phyloP scores from a whole-genome alignment of 2,113 vertebrate genomes.

The Amia ocellicauda region DNA sequence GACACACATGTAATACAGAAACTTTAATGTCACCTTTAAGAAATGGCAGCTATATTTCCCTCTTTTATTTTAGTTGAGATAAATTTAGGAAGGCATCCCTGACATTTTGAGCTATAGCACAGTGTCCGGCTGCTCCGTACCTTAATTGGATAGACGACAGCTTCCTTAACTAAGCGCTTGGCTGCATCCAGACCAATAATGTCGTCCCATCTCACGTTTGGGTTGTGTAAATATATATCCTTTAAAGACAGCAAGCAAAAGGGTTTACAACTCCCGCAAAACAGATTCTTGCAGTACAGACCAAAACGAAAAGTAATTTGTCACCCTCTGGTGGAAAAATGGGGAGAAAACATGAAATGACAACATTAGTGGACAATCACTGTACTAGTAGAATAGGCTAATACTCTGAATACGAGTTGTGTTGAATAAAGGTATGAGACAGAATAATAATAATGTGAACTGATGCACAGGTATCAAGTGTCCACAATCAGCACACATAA shows the following conservation, averaged over 20 bases:
- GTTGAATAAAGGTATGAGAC: too few species aligned
- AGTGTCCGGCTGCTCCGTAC: constrained; percentile 55
- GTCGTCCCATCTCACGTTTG: constrained; percentile 87
- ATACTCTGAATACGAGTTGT: too few species aligned
- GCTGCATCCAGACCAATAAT: constrained; percentile 92
- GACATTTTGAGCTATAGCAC: constrained; percentile 60
- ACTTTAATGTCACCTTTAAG: too few species aligned
- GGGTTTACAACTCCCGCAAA: constrained; percentile 30
- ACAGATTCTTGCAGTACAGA: constrained; percentile 12
- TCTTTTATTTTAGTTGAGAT: constrained; percentile 62
- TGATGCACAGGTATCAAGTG: too few species aligned
- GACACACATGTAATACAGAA: too few species aligned
- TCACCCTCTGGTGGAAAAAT: constrained; percentile 25
- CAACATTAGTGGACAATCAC: too few species aligned
- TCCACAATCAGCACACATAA: too few species aligned
- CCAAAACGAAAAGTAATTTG: constrained; percentile 10
- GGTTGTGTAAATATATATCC: constrained; percentile 90
- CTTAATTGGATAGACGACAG: constrained; percentile 92
- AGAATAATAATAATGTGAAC: too few species aligned
- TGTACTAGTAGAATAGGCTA: too few species aligned
- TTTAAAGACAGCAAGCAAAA: constrained; percentile 49
- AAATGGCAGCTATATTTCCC: constrained; percentile 50
- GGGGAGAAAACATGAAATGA: too few species aligned
- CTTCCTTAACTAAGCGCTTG: constrained; percentile 96
- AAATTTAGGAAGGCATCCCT: constrained; percentile 65